Conservation (phyloP, 2,113 vertebrate genomes). For the Dascyllus trimaculatus region DNA sequence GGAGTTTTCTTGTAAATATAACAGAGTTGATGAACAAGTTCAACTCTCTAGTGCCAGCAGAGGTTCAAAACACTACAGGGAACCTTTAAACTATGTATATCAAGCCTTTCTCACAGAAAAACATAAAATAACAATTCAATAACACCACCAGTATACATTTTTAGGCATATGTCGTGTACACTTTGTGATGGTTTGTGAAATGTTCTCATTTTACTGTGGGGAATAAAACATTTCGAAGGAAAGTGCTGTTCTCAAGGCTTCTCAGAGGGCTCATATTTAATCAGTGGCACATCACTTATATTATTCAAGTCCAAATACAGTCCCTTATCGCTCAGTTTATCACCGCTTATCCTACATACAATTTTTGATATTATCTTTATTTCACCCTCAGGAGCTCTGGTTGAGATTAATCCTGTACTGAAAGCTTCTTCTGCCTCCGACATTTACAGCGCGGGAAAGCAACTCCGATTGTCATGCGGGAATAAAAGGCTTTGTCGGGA, state of each 20-base stretch:
- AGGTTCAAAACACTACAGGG: background rate
- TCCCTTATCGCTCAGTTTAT: conserved; percentile 17
- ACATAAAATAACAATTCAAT: background rate
- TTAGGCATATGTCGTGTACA: background rate
- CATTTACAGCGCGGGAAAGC: conserved; percentile 43
- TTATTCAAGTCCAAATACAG: conserved; percentile 1
- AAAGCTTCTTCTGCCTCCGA: conserved; percentile 27
- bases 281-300: background rate
- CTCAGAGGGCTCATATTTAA: background rate
- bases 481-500: conserved; percentile 67
- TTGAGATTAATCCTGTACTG: conserved; percentile 49
- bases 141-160: background rate
- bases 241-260: background rate
- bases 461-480: conserved; percentile 47
- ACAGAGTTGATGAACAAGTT: background rate
- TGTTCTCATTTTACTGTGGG: no score
- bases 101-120: background rate
- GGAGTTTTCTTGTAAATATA: background rate
- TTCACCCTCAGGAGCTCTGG: conserved; percentile 51
- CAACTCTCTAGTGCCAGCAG: background rate
- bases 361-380: background rate
- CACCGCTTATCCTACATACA: background rate
- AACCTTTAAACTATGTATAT: background rate
- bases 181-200: background rate
- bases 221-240: no score